phyloP scores from a whole-genome alignment of 2,797 vertebrate genomes.

The Mormyrops boulengeri region DNA sequence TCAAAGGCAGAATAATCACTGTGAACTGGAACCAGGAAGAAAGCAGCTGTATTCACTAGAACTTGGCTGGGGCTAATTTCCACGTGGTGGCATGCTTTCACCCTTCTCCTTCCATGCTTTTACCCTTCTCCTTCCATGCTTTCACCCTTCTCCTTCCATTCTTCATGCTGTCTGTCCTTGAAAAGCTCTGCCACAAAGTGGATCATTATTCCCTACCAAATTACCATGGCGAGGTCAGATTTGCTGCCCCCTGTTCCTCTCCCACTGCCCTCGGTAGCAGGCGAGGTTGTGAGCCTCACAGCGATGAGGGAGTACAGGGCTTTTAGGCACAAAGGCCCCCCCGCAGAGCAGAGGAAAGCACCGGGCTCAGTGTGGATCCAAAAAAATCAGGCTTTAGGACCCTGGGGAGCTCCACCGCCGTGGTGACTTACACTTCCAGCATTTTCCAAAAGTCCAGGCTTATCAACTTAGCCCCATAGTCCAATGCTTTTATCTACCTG shows the following conservation, averaged over 20 bases:
- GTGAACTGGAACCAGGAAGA: neutral
- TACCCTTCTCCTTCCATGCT: neutral
- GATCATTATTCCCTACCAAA: constrained; percentile 12
- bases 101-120: neutral
- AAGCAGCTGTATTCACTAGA: neutral
- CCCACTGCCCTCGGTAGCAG: neutral
- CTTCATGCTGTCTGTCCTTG: neutral
- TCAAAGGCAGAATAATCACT: neutral
- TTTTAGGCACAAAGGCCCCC: neutral
- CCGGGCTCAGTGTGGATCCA: neutral
- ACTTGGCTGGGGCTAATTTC: neutral
- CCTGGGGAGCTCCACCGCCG: neutral
- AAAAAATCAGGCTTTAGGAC: neutral
- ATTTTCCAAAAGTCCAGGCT: neutral
- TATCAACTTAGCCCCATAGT: neutral
- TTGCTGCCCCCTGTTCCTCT: neutral
- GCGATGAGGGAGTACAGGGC: neutral
- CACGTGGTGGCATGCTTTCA: neutral
- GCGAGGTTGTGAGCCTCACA: neutral
- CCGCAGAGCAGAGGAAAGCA: neutral
- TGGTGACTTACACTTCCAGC: neutral
- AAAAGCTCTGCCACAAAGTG: neutral
- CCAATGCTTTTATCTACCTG: neutral
- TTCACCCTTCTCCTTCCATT: neutral
- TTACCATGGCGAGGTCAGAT: neutral